Base-by-base conservation (phyloP, 2,888 invertebrate species). In the Drosophila bunnanda region DNA sequence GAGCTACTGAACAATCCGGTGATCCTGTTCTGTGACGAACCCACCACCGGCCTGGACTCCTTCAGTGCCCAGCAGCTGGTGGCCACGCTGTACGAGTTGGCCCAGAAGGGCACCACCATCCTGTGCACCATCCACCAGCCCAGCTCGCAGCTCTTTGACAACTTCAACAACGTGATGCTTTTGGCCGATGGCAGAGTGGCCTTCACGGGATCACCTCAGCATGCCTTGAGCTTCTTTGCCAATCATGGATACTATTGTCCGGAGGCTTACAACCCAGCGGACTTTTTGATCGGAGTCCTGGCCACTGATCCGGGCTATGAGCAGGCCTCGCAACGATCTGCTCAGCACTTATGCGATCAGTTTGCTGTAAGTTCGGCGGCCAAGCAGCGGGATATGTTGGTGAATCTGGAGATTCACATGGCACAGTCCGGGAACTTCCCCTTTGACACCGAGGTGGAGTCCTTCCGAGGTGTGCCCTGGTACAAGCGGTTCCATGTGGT, bases 71-170 rank as follows among this genome's bases (percentile, higher is more conserved):
- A 96, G 90, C 97, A 96, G 90, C 93, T 99, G 64, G 95, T 97
- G 62, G 93, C 94, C 8, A 94, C 96, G 56, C 94, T 97, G 85
- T 94, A 95, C 32, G 93, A 93, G 73, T 95, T 96, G 90, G 95
- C 96, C 0, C 94, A 94, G 3, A 94, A 95, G 77, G 97, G 97
- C 20, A 96, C 96, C 92, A 97, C 98, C 0, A 95, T 98, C 39
- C 93, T 98, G 61, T 97, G 97, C 90, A 98, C 98, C 22, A 98
- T 98, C 80, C 98, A 98, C 92, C 98, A 98, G 92, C 98, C 98
- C 0, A 97, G 97, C 5, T 97, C 97, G 0, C 96, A 97, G 84
- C 93, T 97, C 65, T 97, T 97, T 92, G 95, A 95, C 2, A 94
- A 96, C 93, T 98, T 98, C 90, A 96, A 97, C 88, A 94, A 95